Evolutionary conservation across 2,888 invertebrate genomes (phyloP), one percentile per base, ranked within the genome.

Genomic region (Rhabditophanes sp.): DNA sequence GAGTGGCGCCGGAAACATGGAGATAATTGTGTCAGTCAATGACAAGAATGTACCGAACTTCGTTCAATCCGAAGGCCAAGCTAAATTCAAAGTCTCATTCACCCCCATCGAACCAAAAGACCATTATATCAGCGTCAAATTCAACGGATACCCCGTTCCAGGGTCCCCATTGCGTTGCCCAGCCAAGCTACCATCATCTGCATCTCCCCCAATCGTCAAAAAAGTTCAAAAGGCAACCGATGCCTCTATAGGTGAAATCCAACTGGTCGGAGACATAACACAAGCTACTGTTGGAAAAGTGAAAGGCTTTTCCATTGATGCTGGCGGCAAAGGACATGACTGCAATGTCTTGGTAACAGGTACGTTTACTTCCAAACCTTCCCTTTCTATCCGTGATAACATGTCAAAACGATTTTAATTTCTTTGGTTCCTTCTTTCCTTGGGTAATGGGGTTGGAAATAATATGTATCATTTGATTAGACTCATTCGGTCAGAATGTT

Each of bases 1-100:
- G 56, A 75, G 74, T 57, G 84, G 90, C 42, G 88, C 88, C 30
- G 90, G 90, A 12, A 90, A 90, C 68, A 72, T 90, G 61, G 90
- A 93, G 71, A 90, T 93, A 34, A 88, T 90, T 41, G 88, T 93
- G 0, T 85, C 88, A 1, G 87, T 88, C 2, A 83, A 80, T 58
- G 85, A 85, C 9, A 78, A 85, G 60, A 93, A 93, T 68, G 88
- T 93, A 11, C 90, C 90, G 7, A 93, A 93, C 71, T 90, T 85
- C 66, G 90, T 93, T 1, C 58, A 59, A 43, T 87, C 85, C 25
- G 88, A 90, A 71, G 88, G 88, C 24, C 88, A 88, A 67, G 90
- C 88, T 0, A 78, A 83, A 54, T 93, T 93, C 64, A 68, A 77
- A 65, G 81, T 82, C 15, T 88, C 90, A 69, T 93, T 93, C 71